Conservation (phyloP, 2,888 invertebrate species). For the Drosophila falleni region DNA sequence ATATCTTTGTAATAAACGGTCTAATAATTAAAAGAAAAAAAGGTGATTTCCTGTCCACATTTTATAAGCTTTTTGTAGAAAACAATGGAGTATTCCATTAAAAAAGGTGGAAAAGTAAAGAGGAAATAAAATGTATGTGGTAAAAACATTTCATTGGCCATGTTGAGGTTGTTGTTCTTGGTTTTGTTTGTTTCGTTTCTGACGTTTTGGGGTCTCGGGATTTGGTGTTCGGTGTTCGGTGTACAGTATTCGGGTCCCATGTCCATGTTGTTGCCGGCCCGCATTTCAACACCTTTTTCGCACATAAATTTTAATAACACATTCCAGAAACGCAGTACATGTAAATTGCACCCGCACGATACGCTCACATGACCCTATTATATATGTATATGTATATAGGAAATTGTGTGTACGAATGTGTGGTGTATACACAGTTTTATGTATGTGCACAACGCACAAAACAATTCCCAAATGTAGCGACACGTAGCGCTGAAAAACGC, state of each 20-base stretch:
- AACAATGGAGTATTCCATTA: too few species aligned
- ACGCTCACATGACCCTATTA: constrained; percentile 43
- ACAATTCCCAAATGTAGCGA: constrained; percentile 76
- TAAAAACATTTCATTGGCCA: constrained; percentile 42
- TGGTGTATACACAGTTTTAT: constrained; percentile 33
- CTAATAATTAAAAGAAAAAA: background rate
- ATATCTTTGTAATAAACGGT: constrained; percentile 2
- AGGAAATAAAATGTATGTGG: constrained; percentile 8
- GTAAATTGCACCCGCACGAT: constrained; percentile 63
- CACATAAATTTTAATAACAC: constrained; percentile 78
- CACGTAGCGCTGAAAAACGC: constrained; percentile 61
- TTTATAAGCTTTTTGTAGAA: background rate
- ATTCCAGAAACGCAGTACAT: constrained; percentile 62
- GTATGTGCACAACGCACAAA: constrained; percentile 56
- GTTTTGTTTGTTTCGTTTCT: constrained; percentile 11
- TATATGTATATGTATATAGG: constrained; percentile 11
- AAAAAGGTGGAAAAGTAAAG: background rate
- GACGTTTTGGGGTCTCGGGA: constrained; percentile 32
- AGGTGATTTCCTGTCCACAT: constrained; percentile 5
- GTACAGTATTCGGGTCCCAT: constrained; percentile 30
- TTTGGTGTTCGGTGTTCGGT: constrained; percentile 1
- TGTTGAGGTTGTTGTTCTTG: constrained; percentile 23
- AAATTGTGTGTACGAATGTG: constrained; percentile 11
- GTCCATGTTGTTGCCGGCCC: constrained; percentile 48
- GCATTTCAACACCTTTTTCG: constrained; percentile 72